These are phyloP conservation scores for Adelges cooleyi DNA, from an alignment of 1,140 invertebrate species.

Conservation along the genomic window DNA sequence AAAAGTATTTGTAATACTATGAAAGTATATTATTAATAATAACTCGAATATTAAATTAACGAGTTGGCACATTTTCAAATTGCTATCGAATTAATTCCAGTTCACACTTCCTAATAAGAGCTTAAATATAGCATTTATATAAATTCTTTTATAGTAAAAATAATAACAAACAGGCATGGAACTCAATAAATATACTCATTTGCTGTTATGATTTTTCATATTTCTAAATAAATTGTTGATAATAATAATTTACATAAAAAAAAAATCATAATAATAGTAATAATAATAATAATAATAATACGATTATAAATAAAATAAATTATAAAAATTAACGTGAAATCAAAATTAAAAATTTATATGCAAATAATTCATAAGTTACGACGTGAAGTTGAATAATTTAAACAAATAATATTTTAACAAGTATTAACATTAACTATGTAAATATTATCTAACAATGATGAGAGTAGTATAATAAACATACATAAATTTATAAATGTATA, in stretches of 20 bases:
- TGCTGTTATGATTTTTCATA: slow-evolving; percentile 15
- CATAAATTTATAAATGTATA: not conserved
- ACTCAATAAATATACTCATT: not conserved
- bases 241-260: slow-evolving; percentile 26
- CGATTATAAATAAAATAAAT: slow-evolving; percentile 28
- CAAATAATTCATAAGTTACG: slow-evolving; percentile 25
- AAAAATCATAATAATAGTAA: slow-evolving; percentile 19
- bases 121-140: too few species aligned
- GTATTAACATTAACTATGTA: slow-evolving; percentile 26
- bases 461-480: too few species aligned
- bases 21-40: too few species aligned
- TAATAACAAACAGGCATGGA: not conserved
- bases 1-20: too few species aligned
- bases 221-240: slow-evolving; percentile 26
- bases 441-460: slow-evolving; percentile 29
- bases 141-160: too few species aligned
- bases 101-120: too few species aligned
- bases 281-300: slow-evolving; percentile 27
- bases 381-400: slow-evolving; percentile 22
- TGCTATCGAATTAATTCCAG: too few species aligned
- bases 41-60: too few species aligned
- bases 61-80: too few species aligned
- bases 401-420: slow-evolving; percentile 27
- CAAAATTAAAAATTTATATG: slow-evolving; percentile 26
- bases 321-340: slow-evolving; percentile 28